A percentile compares a stretch with the other conserved stretches of the same genome.
These are phyloP conservation scores for Calephelis virginiensis DNA, from an alignment of 1,140 invertebrate species.

Conservation along the genomic window DNA sequence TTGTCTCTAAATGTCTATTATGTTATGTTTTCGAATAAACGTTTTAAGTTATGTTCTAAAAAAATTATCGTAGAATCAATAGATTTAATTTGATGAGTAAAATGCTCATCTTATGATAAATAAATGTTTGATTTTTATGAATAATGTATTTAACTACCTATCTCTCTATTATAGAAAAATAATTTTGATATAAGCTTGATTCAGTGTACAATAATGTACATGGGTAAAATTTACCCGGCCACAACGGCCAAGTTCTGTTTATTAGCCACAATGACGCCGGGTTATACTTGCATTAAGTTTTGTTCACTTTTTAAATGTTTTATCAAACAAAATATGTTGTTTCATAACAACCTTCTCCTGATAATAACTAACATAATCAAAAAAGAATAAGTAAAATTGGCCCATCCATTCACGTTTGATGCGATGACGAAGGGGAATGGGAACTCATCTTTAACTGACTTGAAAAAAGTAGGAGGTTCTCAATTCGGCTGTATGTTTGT, in stretches of 20 bases:
- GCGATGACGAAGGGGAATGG: no score
- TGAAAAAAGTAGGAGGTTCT: no score
- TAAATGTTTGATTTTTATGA: constrained; percentile 26
- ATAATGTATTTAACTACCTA: constrained; percentile 26
- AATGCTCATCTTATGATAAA: constrained; percentile 6
- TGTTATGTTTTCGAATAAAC: constrained; percentile 18
- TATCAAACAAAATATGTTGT: no score
- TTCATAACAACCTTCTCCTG: no score
- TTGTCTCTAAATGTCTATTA: constrained; percentile 12
- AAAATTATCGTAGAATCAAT: background rate
- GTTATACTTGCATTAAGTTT: background rate
- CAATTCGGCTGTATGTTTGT: no score
- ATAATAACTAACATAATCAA: no score
- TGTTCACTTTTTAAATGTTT: no score
- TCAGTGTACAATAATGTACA: constrained; percentile 14
- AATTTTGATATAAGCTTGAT: constrained; percentile 22
- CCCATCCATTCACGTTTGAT: no score
- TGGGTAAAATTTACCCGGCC: constrained; percentile 7
- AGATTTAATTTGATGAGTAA: background rate
- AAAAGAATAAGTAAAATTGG: no score
- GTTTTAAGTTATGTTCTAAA: constrained; percentile 23
- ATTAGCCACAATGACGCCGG: constrained; percentile 3
- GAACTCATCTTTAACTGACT: no score
- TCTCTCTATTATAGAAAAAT: constrained; percentile 23
- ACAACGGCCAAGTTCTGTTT: constrained; percentile 11